Base-by-base conservation (phyloP, 2,797 vertebrate species). In the Chiloscyllium punctatum region DNA sequence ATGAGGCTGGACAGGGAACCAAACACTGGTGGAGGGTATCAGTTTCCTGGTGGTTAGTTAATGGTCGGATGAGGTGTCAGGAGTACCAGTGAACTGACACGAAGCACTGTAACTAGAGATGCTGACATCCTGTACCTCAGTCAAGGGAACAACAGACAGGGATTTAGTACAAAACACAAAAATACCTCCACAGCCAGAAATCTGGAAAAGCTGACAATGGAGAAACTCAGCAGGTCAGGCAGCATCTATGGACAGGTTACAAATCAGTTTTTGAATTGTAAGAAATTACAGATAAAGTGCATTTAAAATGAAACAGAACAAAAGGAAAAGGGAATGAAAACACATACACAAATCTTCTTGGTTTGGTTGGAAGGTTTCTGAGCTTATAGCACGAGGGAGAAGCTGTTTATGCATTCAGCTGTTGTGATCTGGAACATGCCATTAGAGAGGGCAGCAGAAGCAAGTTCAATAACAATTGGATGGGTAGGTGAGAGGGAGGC, bases 1-100 rank as follows among this genome's bases (percentile, higher is more conserved):
- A 53, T 7, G 27, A 77, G 94, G 71, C 27, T 48, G 30, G 27
- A 74, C 25, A 18, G 69, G 69, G 92, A 94, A 94, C 92, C 13
- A 37, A 71, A 94, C 8, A 94, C 92, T 71, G 72, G 92, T 94
- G 6, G 37, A 74, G 4, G 25, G 30, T 30, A 53, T 95, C 71
- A 9, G 30, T 95, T 95, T 95, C 94, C 94, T 74, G 30, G 94
- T 95, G 48, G 94, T 95, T 95, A 77, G 94, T 95, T 95, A 95
- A 95, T 95, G 94, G 48, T 95, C 53, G 94, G 42, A 74, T 95
- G 71, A 95, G 94, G 94, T 77, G 71, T 95, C 71, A 77, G 30
- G 13, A 53, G 48, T 74, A 95, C 48, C 25, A 51, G 42, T 53
- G 42, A 51, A 51, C 69, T 57, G 94, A 95, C 94, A 77, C 27